Base-by-base conservation (phyloP, 2,888 invertebrate species). In the Troglohyphantes excavatus region DNA sequence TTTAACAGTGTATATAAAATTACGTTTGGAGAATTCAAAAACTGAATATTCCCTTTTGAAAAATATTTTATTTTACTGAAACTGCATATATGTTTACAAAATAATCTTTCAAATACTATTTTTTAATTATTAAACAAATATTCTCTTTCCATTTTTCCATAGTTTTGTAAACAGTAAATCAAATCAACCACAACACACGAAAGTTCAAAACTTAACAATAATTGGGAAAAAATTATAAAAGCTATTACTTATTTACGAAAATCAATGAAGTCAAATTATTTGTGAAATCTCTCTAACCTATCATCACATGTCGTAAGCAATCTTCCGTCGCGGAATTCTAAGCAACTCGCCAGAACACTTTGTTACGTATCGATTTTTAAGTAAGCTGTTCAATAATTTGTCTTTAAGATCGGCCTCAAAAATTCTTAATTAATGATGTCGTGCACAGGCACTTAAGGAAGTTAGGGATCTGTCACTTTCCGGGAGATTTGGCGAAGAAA, bases 381-480 rank as follows among this genome's bases (percentile, higher is more conserved):
- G 46, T 61, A 6, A 76, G 27, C 21, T 76, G 23, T 13, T 76
- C 61, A 76, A 76, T 76, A 76, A 72, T 72, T 72, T 72, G 72
- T 72, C 76, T 61, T 61, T 33, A 27, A 39, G 61, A 61, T 61
- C 19, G 29, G 75, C n/a, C 59, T 70, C 70, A 86, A 86, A 78
- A 78, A 86, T 86, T 86, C 68, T 82, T 86, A 86, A 86, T 86
- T 86, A 86, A 78, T 61, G 65, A 86, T 78, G 86, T 86, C 86
- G 70, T 26, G 61, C 61, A 70, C 86, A 86, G 78, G 46, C 68
- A 70, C 61, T 70, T 19, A 46, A 84, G 65, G 39, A 59, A 39
- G 29, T 33, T 70, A 46, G 39, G 6, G 43, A 82, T n/a, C 82
- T 82, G 82, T 26, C 82, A 82, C 33, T 65, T 78, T 26, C 78